These are phyloP conservation scores for Gonatopus flavifemur DNA, from an alignment of 1,140 invertebrate species.

Conservation along the genomic window DNA sequence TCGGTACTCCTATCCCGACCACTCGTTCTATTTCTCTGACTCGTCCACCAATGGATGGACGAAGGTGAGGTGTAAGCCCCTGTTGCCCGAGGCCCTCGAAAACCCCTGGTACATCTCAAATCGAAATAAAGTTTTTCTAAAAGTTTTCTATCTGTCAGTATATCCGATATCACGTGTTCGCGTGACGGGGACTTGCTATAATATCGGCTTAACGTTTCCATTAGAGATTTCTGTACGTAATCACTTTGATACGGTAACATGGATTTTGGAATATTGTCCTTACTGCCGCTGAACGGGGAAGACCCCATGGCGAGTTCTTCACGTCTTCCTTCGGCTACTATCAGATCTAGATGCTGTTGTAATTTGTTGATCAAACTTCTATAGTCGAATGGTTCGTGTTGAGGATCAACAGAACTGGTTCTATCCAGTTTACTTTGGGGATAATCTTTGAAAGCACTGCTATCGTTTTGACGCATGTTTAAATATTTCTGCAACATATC, in stretches of 20 bases:
- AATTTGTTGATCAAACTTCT: constrained; percentile 67
- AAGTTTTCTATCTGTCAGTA: constrained; percentile 70
- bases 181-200: constrained; percentile 66
- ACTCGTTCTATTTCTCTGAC: constrained; percentile 47
- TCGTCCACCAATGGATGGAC: constrained; percentile 43
- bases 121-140: constrained; percentile 74
- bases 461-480: constrained; percentile 56
- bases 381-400: constrained; percentile 58
- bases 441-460: constrained; percentile 1
- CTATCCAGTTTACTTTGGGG: too few relatives aligned
- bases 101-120: constrained; percentile 68
- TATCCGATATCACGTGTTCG: constrained; percentile 69
- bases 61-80: constrained; percentile 51
- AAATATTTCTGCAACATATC: constrained; percentile 71
- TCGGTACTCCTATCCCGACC: constrained; percentile 6
- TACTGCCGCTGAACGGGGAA: constrained; percentile 3
- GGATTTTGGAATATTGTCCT: constrained; percentile 20
- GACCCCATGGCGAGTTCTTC: constrained; percentile 17
- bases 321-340: constrained; percentile 44
- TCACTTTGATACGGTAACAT: constrained; percentile 56
- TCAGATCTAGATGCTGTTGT: constrained; percentile 63
- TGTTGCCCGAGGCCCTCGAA: constrained; percentile 59
- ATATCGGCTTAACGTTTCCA: constrained; percentile 69
- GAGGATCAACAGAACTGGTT: neutral
- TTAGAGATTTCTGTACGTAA: constrained; percentile 63